Conservation (phyloP, 37 sponge, comb jelly and placozoan species). For the Mnemiopsis leidyi region DNA sequence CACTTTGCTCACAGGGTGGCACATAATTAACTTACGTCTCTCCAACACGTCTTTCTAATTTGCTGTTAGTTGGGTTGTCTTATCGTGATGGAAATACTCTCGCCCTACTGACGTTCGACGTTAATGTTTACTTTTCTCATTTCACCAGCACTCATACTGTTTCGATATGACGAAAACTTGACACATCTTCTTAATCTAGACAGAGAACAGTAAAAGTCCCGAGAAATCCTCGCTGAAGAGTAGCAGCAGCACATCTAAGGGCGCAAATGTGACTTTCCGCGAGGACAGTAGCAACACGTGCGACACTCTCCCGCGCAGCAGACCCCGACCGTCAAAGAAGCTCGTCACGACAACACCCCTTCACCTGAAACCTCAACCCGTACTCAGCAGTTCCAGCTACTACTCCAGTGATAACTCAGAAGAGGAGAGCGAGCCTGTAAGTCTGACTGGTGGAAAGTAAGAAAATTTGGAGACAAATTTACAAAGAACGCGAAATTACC, state of each 20-base stretch:
- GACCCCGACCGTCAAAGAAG: conserved; percentile 50
- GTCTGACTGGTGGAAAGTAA: neutral
- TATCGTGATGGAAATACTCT: no score
- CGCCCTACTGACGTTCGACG: no score
- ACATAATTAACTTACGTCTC: no score
- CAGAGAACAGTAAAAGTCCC: neutral
- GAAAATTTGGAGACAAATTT: neutral
- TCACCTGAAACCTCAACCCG: neutral
- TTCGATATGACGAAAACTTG: no score
- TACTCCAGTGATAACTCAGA: conserved; percentile 32
- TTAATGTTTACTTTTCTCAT: no score
- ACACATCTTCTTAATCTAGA: neutral
- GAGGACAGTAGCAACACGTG: conserved; percentile 18
- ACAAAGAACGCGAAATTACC: neutral
- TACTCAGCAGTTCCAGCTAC: conserved; percentile 31
- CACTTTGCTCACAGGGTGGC: no score
- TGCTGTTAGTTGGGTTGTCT: no score
- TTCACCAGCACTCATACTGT: no score
- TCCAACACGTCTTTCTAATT: no score
- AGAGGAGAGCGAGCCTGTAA: neutral
- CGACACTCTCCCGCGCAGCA: neutral
- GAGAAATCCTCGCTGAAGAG: neutral
- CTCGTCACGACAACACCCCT: conserved; percentile 23
- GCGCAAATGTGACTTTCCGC: conserved; percentile 28
- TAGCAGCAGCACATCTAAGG: neutral